Percentiles rank a stretch among this genome's conserved stretches.
phyloP scores from a whole-genome alignment of 2,888 invertebrate species.

The Callimorpha dominula region DNA sequence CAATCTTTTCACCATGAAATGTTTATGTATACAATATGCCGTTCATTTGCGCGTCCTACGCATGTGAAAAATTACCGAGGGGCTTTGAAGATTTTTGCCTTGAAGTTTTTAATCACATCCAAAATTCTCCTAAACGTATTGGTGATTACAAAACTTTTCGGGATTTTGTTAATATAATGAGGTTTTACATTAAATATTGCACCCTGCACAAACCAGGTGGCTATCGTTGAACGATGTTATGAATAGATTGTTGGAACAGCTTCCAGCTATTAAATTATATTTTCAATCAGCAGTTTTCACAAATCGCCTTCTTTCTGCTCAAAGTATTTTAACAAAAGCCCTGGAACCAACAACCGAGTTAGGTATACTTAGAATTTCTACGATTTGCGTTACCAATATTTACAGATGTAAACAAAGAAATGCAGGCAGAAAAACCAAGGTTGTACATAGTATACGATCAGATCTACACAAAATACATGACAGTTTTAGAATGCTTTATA shows the following conservation, averaged over 20 bases:
- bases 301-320: background rate
- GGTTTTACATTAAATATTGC: slow-evolving; percentile 35
- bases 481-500: background rate
- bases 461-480: background rate
- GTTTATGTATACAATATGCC: no score
- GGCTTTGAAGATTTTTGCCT: no score
- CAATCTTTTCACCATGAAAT: slow-evolving; percentile 22
- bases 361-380: background rate
- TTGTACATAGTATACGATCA: background rate
- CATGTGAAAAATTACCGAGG: slow-evolving; percentile 8
- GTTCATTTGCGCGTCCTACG: slow-evolving; percentile 10
- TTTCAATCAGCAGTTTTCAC: background rate
- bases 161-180: slow-evolving; percentile 11
- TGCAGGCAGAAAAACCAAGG: background rate
- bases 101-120: no score
- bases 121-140: no score
- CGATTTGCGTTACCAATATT: no score
- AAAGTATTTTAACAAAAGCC: background rate
- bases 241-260: slow-evolving; percentile 38
- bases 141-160: slow-evolving; percentile 21
- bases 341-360: background rate
- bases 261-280: background rate
- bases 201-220: slow-evolving; percentile 51
- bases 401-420: background rate
- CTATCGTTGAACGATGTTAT: slow-evolving; percentile 44